Conservation (phyloP, 1,140 invertebrate genomes). For the Dinoponera quadriceps region DNA sequence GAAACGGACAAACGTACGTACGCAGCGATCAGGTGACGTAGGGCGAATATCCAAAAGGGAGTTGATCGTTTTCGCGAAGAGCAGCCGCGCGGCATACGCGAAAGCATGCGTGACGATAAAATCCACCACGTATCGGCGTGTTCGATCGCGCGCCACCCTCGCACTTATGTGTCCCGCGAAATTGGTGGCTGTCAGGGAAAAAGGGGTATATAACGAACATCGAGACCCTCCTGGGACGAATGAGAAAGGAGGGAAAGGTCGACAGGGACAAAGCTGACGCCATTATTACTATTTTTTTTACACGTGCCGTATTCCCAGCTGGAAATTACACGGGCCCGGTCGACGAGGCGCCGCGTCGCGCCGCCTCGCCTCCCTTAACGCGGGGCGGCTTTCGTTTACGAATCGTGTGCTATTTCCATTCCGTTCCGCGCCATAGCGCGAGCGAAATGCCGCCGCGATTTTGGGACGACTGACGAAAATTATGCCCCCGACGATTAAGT, state of each 20-base stretch:
- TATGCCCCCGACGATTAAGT: slow-evolving; percentile 55
- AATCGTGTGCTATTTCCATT: slow-evolving; percentile 30
- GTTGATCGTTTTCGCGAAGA: slow-evolving; percentile 74
- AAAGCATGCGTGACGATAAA: slow-evolving; percentile 73
- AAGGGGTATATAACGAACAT: slow-evolving; percentile 50
- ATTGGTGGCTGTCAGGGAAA: slow-evolving; percentile 54
- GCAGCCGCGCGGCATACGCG: slow-evolving; percentile 64
- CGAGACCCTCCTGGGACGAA: slow-evolving; percentile 20
- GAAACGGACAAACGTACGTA: neutral
- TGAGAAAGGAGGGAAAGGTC: slow-evolving; percentile 29
- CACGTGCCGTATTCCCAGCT: slow-evolving; percentile 50
- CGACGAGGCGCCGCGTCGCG: slow-evolving; percentile 28
- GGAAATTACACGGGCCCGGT: slow-evolving; percentile 65
- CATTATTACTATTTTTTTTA: slow-evolving; percentile 75
- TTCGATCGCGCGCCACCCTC: slow-evolving; percentile 55
- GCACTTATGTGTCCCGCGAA: slow-evolving; percentile 63
- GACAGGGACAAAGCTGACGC: slow-evolving; percentile 67
- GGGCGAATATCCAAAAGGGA: slow-evolving; percentile 45
- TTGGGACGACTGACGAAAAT: slow-evolving; percentile 55
- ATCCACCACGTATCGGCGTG: slow-evolving; percentile 65
- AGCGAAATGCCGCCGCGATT: slow-evolving; percentile 48
- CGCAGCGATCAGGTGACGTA: neutral
- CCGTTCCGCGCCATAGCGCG: slow-evolving; percentile 40
- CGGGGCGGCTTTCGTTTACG: slow-evolving; percentile 32
- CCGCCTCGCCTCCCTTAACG: slow-evolving; percentile 34